phyloP scores from a whole-genome alignment of 2,888 invertebrate genomes.

The Sepioteuthis lessoniana region DNA sequence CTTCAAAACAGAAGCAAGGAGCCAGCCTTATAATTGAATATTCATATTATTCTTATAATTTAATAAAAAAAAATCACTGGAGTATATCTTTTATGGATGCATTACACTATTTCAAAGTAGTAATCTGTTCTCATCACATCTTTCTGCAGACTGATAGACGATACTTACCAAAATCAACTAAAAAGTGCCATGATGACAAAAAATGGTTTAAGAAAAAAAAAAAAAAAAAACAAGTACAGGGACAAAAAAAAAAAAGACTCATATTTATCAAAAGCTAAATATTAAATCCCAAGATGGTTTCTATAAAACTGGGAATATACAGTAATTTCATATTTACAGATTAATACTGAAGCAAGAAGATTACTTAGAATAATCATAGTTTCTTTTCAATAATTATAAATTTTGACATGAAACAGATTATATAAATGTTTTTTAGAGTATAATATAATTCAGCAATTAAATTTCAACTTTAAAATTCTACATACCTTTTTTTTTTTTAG shows the following conservation, averaged over 20 bases:
- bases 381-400: neutral
- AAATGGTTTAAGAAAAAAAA: neutral
- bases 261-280: neutral
- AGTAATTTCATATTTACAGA: neutral
- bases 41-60: neutral
- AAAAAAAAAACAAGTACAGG: neutral
- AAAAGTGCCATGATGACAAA: neutral
- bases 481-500: neutral
- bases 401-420: neutral
- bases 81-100: neutral
- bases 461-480: neutral
- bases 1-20: neutral
- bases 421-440: neutral
- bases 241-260: neutral
- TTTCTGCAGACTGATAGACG: neutral
- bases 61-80: neutral
- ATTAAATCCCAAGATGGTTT: neutral
- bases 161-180: conserved; percentile 15
- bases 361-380: neutral
- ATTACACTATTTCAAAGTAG: neutral
- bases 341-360: neutral
- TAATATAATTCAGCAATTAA: neutral
- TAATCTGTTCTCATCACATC: conserved; percentile 33
- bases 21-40: neutral
- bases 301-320: conserved; percentile 17